Conservation (phyloP, 2,797 vertebrate genomes). For the Chanos chanos region DNA sequence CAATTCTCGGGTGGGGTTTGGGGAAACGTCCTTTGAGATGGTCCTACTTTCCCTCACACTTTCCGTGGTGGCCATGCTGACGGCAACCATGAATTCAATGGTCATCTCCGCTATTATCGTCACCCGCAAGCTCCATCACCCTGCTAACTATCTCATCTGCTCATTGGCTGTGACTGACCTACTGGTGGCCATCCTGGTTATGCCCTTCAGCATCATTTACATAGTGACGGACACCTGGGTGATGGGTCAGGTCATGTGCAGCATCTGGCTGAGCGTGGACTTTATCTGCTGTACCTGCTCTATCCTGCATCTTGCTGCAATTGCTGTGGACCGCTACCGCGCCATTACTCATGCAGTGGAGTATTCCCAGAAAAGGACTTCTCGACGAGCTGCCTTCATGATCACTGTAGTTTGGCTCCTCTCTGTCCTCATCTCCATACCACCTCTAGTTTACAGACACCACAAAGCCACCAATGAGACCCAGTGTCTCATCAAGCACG, state of each 20-base stretch:
- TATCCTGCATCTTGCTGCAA: constrained; percentile 92
- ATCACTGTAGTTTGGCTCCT: constrained; percentile 91
- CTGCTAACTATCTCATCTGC: constrained; percentile 97
- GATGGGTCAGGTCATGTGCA: constrained; percentile 91
- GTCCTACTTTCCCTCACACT: constrained; percentile 88
- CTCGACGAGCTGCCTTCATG: constrained; percentile 84
- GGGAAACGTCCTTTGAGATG: constrained; percentile 77
- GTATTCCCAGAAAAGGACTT: constrained; percentile 90
- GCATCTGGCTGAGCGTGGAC: constrained; percentile 92
- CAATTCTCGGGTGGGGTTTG: constrained; percentile 70
- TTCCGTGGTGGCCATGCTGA: constrained; percentile 84
- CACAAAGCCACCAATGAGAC: constrained; percentile 76
- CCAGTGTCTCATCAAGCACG: constrained; percentile 89
- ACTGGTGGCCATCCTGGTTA: constrained; percentile 94
- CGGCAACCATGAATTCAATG: constrained; percentile 92
- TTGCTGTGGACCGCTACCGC: constrained; percentile 90
- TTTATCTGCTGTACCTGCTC: constrained; percentile 96
- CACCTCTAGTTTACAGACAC: constrained; percentile 88
- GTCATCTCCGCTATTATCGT: constrained; percentile 95
- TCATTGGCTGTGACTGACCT: constrained; percentile 95
- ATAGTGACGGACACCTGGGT: constrained; percentile 90
- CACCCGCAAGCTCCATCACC: constrained; percentile 94
- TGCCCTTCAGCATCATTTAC: constrained; percentile 97
- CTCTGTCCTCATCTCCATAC: constrained; percentile 92
- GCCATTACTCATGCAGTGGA: constrained; percentile 96